Percentiles rank a stretch among this genome's conserved stretches.
Evolutionary conservation across 2,888 invertebrate species (phyloP).

Genomic region (Scelioninae gen. 2): DNA sequence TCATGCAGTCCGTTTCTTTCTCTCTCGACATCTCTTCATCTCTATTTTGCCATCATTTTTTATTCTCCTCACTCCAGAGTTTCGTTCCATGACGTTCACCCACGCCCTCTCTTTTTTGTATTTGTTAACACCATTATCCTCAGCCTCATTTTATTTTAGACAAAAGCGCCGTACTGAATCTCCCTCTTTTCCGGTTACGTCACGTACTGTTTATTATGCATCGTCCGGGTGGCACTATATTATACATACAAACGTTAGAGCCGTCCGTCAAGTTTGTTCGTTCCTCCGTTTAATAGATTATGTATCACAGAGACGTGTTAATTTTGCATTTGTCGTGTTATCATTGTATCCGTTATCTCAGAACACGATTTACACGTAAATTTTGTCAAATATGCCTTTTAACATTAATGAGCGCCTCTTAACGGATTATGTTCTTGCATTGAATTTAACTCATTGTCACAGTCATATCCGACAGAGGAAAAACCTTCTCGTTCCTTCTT

Average conservation of each 20-base stretch:
- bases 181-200: conserved; percentile 45
- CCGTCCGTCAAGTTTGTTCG: conserved; percentile 52
- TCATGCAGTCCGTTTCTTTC: conserved; percentile 48
- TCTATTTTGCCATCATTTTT: not conserved
- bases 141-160: conserved; percentile 49
- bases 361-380: conserved; percentile 33
- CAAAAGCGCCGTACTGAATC: conserved; percentile 49
- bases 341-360: conserved; percentile 38
- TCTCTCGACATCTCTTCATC: conserved; percentile 18
- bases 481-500: not conserved
- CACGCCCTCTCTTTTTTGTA: conserved; percentile 59
- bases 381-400: conserved; percentile 36
- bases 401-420: conserved; percentile 19
- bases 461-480: not conserved
- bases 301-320: conserved; percentile 49
- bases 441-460: conserved; percentile 16
- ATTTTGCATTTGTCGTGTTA: conserved; percentile 47
- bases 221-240: conserved; percentile 38
- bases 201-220: conserved; percentile 53
- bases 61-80: conserved; percentile 31
- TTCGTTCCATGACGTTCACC: not conserved
- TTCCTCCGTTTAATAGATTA: conserved; percentile 52
- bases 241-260: conserved; percentile 49
- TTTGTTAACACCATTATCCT: conserved; percentile 54
- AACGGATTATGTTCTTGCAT: conserved; percentile 27